Conservation (phyloP, 2,888 invertebrate species). For the Cerastoderma edule region DNA sequence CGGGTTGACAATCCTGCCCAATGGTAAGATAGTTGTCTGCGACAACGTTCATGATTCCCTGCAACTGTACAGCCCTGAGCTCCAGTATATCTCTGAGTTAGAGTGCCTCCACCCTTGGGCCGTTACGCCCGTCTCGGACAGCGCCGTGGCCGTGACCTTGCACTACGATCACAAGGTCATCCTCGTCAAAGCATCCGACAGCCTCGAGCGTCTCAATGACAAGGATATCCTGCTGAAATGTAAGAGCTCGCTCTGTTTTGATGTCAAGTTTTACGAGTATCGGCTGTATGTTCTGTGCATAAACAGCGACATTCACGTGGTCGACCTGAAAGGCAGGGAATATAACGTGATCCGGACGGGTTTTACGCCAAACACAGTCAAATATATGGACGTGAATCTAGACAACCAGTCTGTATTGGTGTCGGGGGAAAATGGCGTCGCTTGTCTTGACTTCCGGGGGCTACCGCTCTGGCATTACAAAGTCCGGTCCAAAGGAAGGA, state of each 20-base stretch:
- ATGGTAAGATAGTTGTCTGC: conserved; percentile 42
- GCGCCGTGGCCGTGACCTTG: conserved; percentile 44
- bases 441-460: conserved; percentile 35
- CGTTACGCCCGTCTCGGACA: conserved; percentile 43
- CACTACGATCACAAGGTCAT: conserved; percentile 51
- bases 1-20: conserved; percentile 30
- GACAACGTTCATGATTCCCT: conserved; percentile 51
- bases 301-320: conserved; percentile 46
- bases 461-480: conserved; percentile 45
- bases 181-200: conserved; percentile 38
- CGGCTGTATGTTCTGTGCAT: conserved; percentile 46
- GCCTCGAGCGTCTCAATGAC: conserved; percentile 42
- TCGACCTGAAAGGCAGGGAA: conserved; percentile 51
- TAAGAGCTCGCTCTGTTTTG: conserved; percentile 38
- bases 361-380: conserved; percentile 27
- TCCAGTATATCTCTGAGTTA: conserved; percentile 38
- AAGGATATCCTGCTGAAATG: conserved; percentile 49
- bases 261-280: conserved; percentile 46
- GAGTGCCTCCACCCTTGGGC: conserved; percentile 50
- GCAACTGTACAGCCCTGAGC: conserved; percentile 40
- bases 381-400: conserved; percentile 43
- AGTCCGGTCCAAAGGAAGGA: conserved; percentile 29
- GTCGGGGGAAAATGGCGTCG: conserved; percentile 47
- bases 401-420: conserved; percentile 27
- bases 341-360: conserved; percentile 42